Conservation (phyloP, 2,888 invertebrate species). For the Noctua janthe region DNA sequence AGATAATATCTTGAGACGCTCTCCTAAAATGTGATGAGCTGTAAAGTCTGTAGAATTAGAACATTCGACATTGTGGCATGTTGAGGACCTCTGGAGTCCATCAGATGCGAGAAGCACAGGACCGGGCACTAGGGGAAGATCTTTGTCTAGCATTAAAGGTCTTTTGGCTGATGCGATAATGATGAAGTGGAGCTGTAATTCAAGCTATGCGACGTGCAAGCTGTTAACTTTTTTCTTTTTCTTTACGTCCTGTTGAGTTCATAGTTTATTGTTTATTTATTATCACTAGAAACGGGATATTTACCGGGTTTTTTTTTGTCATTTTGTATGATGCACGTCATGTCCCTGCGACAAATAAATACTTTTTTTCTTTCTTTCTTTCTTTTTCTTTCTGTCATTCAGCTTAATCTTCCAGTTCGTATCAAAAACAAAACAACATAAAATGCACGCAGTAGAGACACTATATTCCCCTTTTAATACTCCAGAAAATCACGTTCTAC, state of each 20-base stretch:
- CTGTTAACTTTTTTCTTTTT: too few relatives aligned
- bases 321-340: too few relatives aligned
- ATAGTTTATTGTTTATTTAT: too few relatives aligned
- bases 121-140: not conserved
- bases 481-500: conserved; percentile 10
- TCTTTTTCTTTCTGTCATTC: not conserved
- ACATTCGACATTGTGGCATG: not conserved
- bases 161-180: not conserved
- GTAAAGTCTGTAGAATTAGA: not conserved
- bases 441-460: not conserved
- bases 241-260: too few relatives aligned
- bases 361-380: too few relatives aligned
- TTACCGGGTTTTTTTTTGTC: too few relatives aligned
- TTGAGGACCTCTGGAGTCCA: not conserved
- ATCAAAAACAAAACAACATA: conserved; percentile 1
- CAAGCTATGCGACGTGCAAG: not conserved
- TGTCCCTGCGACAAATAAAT: too few relatives aligned
- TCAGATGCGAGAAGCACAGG: not conserved
- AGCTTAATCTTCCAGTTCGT: not conserved
- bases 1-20: not conserved
- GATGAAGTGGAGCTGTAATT: not conserved
- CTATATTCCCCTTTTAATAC: not conserved
- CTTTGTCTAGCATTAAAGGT: not conserved
- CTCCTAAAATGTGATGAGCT: not conserved
- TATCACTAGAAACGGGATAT: too few relatives aligned